Base-by-base conservation (phyloP, 2,797 vertebrate genomes). In the Lacerta viridis region DNA sequence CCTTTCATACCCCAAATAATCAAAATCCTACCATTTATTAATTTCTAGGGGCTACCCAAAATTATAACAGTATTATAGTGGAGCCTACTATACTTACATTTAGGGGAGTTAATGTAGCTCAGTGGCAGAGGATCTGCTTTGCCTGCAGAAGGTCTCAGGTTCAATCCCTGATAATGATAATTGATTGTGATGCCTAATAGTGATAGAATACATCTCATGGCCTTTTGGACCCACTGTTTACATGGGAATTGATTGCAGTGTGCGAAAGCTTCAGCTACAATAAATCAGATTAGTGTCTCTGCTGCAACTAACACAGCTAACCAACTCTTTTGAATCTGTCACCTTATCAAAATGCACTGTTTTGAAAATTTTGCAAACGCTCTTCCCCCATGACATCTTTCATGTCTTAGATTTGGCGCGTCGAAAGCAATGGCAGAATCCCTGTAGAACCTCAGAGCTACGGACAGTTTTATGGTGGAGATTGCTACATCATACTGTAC, bases 401-500 rank as follows among this genome's bases (percentile, higher is more conserved):
- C 6, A 83, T 93, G 86, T 85, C 87, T 68, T 90, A 99, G 98
- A 98, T 99, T 86, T 99, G 98, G 98, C 98, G 98, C n/a, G 98
- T 99, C 86, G 98, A 99, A 93, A 97, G 95, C 92, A 96, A 93
- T 0, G 98, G 97, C 71, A 97, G 97, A 88, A 94, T 98, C 71
- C 97, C 96, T 29, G 91, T 98, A 13, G 96, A 96, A 81, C 95
- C 92, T 0, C 90, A 94, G 36, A 96, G 94, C 0, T 98, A 98
- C 0, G 98, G 98, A 0, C 98, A 99, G 90, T 98, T 99, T 96
- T 99, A 98, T 2, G 98, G 98, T 1, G 98, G 98, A 1, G 98
- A 99, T 95, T 98, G 98, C 94, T 99, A 99, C 95, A 98, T 99
- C 82, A 98, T 99, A 87, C 97, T 99, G 84, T 99, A 99, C 91